Base-by-base conservation (phyloP, 2,113 vertebrate species). In the Microcebus ravelobensis region DNA sequence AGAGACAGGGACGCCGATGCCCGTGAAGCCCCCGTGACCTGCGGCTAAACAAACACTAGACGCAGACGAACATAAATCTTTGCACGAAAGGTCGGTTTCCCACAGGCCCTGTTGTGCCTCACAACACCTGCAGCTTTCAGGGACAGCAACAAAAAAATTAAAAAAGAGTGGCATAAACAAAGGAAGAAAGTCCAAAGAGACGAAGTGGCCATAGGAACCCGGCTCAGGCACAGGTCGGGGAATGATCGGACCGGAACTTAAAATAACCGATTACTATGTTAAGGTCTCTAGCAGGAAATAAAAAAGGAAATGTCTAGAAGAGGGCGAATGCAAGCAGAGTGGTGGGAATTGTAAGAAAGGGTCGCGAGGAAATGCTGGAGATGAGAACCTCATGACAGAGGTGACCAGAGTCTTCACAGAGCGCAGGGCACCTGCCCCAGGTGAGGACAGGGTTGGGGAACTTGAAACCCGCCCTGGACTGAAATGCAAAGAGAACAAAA, bases 341-440 rank as follows among this genome's bases (percentile, higher is more conserved):
- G 23, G 12, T 23, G 36, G 36, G 29, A 42, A 73, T 42, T 3
- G 12, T 39, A 42, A 73, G 70, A 23, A 42, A 23, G 36, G 25
- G 3, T 73, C 36, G 1, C 13, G 23, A 73, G 36, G 21, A 73
- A 36, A 73, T 6, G 70, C 36, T 27, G 39, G 70, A 73, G 25
- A 42, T 73, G 10, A 21, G 39, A 70, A 70, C 8, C 18, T 0
- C 18, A n/a, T n/a, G n/a, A 36, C 18, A 21, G 67, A 36, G 6
- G 3, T n/a, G 20, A 71, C 4, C 8, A 11, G 12, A 1, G 15
- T 5, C 20, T 10, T 39, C 70, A 3, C 23, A 23, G 21, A 8
- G 10, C 36, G 7, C 36, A 10, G n/a, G 20, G 21, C 27, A 39
- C 70, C 23, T 25, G 36, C 23, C 36, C 0, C 21, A 25, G 65